These are phyloP conservation scores for Lepidocyrtinus sp. DNA, from an alignment of 2,888 invertebrate species.

Conservation along the genomic window DNA sequence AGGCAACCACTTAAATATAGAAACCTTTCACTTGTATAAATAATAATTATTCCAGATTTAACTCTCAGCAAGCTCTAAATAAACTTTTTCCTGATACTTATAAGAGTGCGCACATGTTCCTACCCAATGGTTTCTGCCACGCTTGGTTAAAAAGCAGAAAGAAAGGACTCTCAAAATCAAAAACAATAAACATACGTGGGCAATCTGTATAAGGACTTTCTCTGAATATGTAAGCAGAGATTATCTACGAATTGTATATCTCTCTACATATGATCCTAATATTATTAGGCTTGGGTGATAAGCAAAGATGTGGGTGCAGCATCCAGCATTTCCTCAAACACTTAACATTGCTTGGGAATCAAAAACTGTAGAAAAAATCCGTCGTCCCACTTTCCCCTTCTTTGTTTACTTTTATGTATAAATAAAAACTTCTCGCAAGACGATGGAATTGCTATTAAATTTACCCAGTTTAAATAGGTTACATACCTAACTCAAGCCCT, in stretches of 20 bases:
- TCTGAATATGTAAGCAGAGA: neutral
- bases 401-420: neutral
- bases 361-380: neutral
- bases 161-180: neutral
- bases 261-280: no score
- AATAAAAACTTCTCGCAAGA: neutral
- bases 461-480: neutral
- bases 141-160: neutral
- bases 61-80: neutral
- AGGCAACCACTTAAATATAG: no score
- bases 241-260: no score
- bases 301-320: neutral
- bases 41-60: neutral
- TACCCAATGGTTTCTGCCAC: neutral
- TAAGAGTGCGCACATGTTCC: neutral
- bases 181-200: neutral
- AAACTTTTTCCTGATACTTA: neutral
- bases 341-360: neutral
- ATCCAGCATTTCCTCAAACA: neutral
- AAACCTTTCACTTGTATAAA: no score
- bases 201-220: neutral
- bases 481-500: neutral
- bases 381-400: neutral
- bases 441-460: neutral
- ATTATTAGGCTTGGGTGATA: neutral